A percentile compares a stretch with the other conserved stretches of the same genome.
phyloP scores from a whole-genome alignment of 2,113 vertebrate genomes.

The Canis aureus region DNA sequence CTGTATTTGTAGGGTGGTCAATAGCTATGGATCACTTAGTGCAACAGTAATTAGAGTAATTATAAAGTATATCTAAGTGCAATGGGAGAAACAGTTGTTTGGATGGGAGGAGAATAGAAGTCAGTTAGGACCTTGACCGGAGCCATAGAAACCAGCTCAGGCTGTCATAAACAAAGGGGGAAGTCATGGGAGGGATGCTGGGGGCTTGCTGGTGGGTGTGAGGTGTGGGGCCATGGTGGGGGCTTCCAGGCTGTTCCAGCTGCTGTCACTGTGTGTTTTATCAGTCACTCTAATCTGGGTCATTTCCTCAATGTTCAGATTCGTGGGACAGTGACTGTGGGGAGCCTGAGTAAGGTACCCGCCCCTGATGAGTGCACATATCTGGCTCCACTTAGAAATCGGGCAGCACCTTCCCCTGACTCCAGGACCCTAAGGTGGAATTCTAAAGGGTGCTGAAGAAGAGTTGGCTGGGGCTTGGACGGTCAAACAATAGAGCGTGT shows the following conservation, averaged over 20 bases:
- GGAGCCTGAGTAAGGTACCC: neutral
- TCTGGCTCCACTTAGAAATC: neutral
- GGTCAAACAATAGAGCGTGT: neutral
- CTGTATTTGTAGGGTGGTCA: neutral
- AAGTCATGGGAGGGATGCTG: neutral
- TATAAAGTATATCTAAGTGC: neutral
- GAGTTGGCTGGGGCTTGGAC: neutral
- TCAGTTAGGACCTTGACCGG: neutral
- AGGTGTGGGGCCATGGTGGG: neutral
- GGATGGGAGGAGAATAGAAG: neutral
- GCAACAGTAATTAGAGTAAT: conserved; percentile 13
- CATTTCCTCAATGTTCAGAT: neutral
- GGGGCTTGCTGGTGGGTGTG: neutral
- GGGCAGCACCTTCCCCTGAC: neutral
- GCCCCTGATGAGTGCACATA: neutral
- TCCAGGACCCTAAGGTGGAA: too few relatives aligned
- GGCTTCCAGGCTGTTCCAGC: neutral
- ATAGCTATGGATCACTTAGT: neutral
- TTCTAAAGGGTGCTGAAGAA: neutral
- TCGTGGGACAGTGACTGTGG: neutral
- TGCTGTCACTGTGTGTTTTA: neutral
- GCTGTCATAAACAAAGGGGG: neutral
- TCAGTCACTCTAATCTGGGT: neutral
- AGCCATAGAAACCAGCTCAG: neutral
- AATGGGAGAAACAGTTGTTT: neutral